Percentiles rank a stretch among this genome's conserved stretches.
Conservation (phyloP, 1,140 invertebrate genomes). For the Brachionus calyciflorus region DNA sequence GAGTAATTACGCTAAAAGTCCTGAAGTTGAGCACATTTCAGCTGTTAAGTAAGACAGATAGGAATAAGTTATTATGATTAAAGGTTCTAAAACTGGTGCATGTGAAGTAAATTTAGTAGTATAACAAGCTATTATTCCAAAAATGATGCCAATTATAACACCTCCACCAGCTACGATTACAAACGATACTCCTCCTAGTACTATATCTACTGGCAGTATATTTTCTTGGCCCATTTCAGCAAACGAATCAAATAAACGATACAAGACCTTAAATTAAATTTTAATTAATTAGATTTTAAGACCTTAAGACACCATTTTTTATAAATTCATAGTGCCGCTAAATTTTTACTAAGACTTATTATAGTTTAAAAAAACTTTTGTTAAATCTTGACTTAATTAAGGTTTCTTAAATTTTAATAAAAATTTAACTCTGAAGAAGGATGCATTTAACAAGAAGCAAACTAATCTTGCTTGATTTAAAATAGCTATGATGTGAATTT, state of each 20-base stretch:
- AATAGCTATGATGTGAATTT: no score
- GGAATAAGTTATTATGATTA: conserved; percentile 96
- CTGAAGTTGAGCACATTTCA: conserved; percentile 96
- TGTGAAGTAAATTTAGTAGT: conserved; percentile 91
- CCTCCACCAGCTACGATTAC: conserved; percentile 89
- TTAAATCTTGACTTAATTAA: no score
- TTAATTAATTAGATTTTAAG: background rate
- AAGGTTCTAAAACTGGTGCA: conserved; percentile 93
- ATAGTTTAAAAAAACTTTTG: no score
- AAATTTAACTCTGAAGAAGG: no score
- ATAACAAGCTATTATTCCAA: conserved; percentile 89
- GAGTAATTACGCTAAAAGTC: conserved; percentile 67
- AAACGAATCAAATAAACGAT: conserved; percentile 60
- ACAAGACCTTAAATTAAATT: conserved; percentile 50
- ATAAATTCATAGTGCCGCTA: no score
- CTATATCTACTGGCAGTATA: conserved; percentile 64
- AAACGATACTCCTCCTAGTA: conserved; percentile 79
- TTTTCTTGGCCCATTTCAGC: conserved; percentile 56
- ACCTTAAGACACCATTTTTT: no score
- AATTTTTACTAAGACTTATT: no score
- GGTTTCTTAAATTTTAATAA: no score
- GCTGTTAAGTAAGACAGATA: conserved; percentile 94
- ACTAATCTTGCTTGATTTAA: no score
- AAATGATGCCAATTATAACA: conserved; percentile 86
- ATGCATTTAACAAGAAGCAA: no score